phyloP scores from a whole-genome alignment of 2,797 vertebrate species.

The Ctenosaura bakeri region DNA sequence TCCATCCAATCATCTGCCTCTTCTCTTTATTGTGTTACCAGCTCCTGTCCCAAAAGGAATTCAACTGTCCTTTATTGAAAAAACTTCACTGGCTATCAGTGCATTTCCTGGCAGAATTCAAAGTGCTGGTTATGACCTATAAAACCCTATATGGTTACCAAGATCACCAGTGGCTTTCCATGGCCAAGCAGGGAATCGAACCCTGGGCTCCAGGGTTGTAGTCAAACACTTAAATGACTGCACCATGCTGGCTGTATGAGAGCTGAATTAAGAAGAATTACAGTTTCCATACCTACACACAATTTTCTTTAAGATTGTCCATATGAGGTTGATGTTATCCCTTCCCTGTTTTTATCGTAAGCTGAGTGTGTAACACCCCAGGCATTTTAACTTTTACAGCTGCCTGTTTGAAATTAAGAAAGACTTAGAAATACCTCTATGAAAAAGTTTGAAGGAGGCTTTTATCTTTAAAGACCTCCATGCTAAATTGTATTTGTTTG shows the following conservation, averaged over 20 bases:
- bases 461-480: conserved; percentile 22
- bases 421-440: conserved; percentile 31
- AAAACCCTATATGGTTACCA: too few relatives aligned
- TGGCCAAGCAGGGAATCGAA: too few relatives aligned
- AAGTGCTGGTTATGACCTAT: too few relatives aligned
- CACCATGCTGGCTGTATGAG: conserved; percentile 59
- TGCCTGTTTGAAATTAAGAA: conserved; percentile 41
- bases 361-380: not conserved
- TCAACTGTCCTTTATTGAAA: not conserved
- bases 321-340: conserved; percentile 66
- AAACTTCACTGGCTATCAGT: too few relatives aligned
- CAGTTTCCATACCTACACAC: conserved; percentile 56
- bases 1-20: not conserved
- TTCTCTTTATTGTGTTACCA: not conserved
- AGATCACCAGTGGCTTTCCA: too few relatives aligned
- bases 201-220: too few relatives aligned
- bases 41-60: conserved; percentile 6
- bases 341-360: conserved; percentile 35
- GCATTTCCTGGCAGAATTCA: too few relatives aligned
- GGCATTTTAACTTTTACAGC: conserved; percentile 42
- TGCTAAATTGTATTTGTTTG: not conserved
- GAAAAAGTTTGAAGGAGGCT: not conserved
- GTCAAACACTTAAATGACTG: too few relatives aligned
- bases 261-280: conserved; percentile 60
- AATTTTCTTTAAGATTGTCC: conserved; percentile 59